Conservation (phyloP, 2,888 invertebrate species). For the Papilio elwesi region DNA sequence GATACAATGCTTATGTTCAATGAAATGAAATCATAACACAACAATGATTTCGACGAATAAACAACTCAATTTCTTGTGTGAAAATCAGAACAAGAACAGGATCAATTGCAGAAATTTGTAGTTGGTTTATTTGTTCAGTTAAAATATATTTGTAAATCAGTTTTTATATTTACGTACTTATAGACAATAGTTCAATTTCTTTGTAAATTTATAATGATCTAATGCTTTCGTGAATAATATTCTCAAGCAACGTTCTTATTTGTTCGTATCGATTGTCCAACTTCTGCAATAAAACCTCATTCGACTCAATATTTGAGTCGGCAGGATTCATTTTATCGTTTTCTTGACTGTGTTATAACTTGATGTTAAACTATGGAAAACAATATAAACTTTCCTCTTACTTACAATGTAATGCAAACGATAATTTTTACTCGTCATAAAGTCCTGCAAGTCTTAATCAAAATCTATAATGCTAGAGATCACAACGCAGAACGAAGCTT, state of each 20-base stretch:
- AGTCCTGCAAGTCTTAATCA: no score
- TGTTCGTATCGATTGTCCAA: slow-evolving; percentile 33
- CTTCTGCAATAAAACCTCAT: slow-evolving; percentile 32
- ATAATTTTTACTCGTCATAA: no score
- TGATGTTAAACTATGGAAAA: slow-evolving; percentile 23
- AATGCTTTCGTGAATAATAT: slow-evolving; percentile 11
- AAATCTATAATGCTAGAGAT: no score
- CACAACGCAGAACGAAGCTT: no score
- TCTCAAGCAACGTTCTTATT: slow-evolving; percentile 11
- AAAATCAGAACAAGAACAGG: not conserved
- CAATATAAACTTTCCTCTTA: slow-evolving; percentile 25
- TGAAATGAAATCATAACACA: slow-evolving; percentile 15
- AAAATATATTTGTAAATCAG: no score
- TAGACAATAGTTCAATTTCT: not conserved
- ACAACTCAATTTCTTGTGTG: no score
- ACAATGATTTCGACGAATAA: slow-evolving; percentile 15
- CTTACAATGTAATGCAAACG: not conserved
- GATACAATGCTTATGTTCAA: slow-evolving; percentile 12
- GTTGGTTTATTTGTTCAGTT: no score
- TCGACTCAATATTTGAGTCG: slow-evolving; percentile 32
- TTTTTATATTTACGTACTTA: no score
- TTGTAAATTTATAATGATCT: slow-evolving; percentile 22
- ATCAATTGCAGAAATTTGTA: no score
- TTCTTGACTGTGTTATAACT: slow-evolving; percentile 14
- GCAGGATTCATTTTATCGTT: slow-evolving; percentile 36